Evolutionary conservation across 2,888 invertebrate species (phyloP).

Genomic region (Drosophila peninsularis): DNA sequence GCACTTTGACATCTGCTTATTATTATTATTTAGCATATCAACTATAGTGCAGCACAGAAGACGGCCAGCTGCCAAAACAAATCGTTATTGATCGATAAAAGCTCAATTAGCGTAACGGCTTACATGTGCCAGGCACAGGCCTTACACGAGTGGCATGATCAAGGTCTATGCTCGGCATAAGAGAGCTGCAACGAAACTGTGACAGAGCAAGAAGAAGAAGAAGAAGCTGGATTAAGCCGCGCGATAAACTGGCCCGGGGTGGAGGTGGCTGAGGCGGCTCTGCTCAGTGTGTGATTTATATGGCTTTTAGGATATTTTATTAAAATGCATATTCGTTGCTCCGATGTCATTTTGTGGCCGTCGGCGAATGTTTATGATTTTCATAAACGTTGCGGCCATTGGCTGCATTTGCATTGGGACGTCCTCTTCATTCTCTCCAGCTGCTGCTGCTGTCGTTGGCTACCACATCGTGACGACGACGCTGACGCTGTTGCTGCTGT

Average conservation of each 20-base stretch:
- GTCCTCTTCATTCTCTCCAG: background rate
- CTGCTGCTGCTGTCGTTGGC: conserved; percentile 14
- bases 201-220: conserved; percentile 5
- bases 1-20: no score
- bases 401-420: conserved; percentile 43
- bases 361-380: conserved; percentile 84
- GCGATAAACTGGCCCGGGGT: conserved; percentile 2
- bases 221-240: conserved; percentile 1
- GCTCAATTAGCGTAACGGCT: conserved; percentile 35
- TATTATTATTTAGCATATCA: background rate
- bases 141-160: background rate
- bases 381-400: conserved; percentile 81
- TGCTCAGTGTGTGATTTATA: conserved; percentile 82
- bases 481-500: background rate
- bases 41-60: conserved; percentile 10
- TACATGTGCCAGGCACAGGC: background rate
- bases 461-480: conserved; percentile 44
- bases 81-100: conserved; percentile 51
- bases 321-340: conserved; percentile 85
- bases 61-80: conserved; percentile 43
- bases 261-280: conserved; percentile 4
- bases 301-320: conserved; percentile 85
- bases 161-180: background rate
- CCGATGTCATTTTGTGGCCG: conserved; percentile 82
- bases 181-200: background rate